A percentile compares a stretch with the other conserved stretches of the same genome.
These are phyloP conservation scores for Lutraria rhynchaena DNA, from an alignment of 1,140 invertebrate species.

Conservation along the genomic window DNA sequence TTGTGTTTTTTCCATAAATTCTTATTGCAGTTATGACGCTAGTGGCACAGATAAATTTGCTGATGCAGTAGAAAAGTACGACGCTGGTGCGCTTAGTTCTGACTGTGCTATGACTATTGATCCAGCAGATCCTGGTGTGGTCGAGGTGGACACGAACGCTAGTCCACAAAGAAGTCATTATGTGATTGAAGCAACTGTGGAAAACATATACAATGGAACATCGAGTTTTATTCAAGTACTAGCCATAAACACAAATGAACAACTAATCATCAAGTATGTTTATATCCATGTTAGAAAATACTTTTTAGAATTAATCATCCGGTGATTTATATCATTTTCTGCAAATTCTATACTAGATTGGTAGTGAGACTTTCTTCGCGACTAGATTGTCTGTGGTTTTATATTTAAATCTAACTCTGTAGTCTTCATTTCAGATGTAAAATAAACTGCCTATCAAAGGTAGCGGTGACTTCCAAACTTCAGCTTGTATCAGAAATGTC, in stretches of 20 bases:
- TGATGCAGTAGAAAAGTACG: background rate
- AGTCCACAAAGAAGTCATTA: background rate
- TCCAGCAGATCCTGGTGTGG: background rate
- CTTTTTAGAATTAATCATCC: background rate
- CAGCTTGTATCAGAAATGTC: conserved; percentile 13
- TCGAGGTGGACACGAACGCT: background rate
- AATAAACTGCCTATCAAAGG: conserved; percentile 50
- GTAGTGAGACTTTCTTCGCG: no score
- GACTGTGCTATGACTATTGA: background rate
- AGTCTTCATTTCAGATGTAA: conserved; percentile 27
- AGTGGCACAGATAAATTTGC: background rate
- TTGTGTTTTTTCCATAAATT: background rate
- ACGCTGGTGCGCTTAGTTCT: background rate
- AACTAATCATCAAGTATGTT: conserved; percentile 8
- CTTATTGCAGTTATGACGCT: conserved; percentile 2
- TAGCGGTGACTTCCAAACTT: conserved; percentile 39
- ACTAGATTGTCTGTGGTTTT: no score
- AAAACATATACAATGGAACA: conserved; percentile 11
- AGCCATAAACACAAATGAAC: background rate
- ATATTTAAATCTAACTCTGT: background rate
- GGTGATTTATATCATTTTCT: no score
- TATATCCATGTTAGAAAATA: conserved; percentile 5
- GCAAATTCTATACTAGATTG: no score
- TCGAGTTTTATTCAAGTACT: conserved; percentile 28
- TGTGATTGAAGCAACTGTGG: conserved; percentile 26